These are phyloP conservation scores for Eleutherodactylus coqui DNA, from an alignment of 2,797 vertebrate genomes.

Conservation along the genomic window DNA sequence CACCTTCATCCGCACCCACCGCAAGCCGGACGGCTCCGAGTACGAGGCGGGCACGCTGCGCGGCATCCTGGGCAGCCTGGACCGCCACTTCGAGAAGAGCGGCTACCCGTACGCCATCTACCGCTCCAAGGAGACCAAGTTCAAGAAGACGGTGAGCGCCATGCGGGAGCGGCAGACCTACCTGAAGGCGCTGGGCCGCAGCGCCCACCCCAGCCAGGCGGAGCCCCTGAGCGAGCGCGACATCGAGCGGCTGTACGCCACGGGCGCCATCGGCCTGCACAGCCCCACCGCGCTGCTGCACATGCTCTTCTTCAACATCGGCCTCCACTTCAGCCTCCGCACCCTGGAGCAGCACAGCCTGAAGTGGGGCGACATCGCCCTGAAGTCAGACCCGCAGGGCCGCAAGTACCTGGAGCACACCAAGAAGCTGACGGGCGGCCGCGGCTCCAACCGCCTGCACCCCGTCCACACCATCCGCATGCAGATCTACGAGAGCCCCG, in stretches of 20 bases:
- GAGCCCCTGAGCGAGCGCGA: slow-evolving; percentile 53
- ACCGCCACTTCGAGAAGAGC: slow-evolving; percentile 57
- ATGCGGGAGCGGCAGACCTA: slow-evolving; percentile 59
- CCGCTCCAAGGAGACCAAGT: slow-evolving; percentile 50
- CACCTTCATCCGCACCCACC: slow-evolving; percentile 56
- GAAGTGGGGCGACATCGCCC: slow-evolving; percentile 57
- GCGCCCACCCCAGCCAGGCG: neutral
- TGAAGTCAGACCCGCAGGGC: slow-evolving; percentile 45
- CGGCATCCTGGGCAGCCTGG: slow-evolving; percentile 61
- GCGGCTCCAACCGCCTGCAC: neutral
- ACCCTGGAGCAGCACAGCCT: slow-evolving; percentile 59
- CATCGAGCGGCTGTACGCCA: slow-evolving; percentile 52
- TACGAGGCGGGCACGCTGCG: slow-evolving; percentile 59
- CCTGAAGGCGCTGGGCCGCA: slow-evolving; percentile 48
- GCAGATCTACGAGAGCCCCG: slow-evolving; percentile 60
- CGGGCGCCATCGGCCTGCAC: slow-evolving; percentile 61
- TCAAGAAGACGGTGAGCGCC: slow-evolving; percentile 51
- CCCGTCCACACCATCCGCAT: slow-evolving; percentile 41
- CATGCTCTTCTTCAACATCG: slow-evolving; percentile 62
- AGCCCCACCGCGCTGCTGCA: slow-evolving; percentile 55
- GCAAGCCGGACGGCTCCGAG: slow-evolving; percentile 59
- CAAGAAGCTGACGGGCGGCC: slow-evolving; percentile 32
- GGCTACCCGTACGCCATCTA: slow-evolving; percentile 58
- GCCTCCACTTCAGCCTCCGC: slow-evolving; percentile 60
- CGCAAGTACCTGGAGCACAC: slow-evolving; percentile 59